phyloP scores from a whole-genome alignment of 2,113 vertebrate genomes.

The Rissa tridactyla region DNA sequence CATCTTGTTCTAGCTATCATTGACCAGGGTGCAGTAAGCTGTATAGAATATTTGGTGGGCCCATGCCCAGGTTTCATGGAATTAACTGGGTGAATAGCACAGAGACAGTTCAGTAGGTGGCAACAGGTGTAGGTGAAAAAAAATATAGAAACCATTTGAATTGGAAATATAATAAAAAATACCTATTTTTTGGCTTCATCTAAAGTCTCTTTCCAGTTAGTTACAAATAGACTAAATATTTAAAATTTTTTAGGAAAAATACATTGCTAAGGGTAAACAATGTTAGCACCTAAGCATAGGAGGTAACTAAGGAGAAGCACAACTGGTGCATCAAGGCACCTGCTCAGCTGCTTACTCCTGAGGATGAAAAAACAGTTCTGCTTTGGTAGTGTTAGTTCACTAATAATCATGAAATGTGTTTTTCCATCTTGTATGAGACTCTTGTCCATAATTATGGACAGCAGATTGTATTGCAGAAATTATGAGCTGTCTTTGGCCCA shows the following conservation, averaged over 20 bases:
- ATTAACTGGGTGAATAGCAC: not conserved
- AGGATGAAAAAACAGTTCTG: not conserved
- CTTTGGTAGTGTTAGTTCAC: not conserved
- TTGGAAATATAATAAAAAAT: not conserved
- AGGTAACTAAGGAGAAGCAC: not conserved
- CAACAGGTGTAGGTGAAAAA: not conserved
- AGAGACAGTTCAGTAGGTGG: not conserved
- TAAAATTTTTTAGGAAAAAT: not conserved
- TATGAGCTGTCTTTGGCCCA: not conserved
- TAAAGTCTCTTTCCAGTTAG: not conserved
- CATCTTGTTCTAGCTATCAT: rapidly evolving
- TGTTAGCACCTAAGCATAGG: rapidly evolving
- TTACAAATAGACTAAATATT: not conserved
- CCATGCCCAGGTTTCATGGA: rapidly evolving
- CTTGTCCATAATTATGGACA: not conserved
- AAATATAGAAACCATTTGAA: not conserved
- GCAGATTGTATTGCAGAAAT: not conserved
- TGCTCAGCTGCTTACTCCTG: not conserved
- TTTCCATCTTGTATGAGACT: not conserved
- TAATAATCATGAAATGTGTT: not conserved
- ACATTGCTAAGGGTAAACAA: rapidly evolving
- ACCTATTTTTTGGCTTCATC: rapidly evolving
- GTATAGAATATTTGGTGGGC: too few species aligned
- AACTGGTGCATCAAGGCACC: not conserved
- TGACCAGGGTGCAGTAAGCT: too few species aligned